phyloP scores from a whole-genome alignment of 1,140 invertebrate genomes.

The Conus betulinus region DNA sequence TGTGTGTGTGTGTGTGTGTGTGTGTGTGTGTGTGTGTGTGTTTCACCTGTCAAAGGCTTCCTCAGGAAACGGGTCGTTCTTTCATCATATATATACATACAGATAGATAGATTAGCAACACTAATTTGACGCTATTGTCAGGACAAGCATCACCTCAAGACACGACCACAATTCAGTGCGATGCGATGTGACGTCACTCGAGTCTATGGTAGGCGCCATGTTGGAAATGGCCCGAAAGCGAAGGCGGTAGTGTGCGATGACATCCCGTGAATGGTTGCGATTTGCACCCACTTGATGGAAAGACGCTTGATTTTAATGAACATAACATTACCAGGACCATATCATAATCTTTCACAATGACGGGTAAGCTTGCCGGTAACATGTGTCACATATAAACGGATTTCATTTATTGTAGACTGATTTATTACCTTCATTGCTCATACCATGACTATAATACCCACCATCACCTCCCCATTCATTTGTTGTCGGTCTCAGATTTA shows the following conservation, averaged over 20 bases:
- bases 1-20: too few relatives aligned
- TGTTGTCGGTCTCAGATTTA: too few relatives aligned
- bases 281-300: conserved; percentile 40
- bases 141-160: neutral
- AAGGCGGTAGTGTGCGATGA: conserved; percentile 43
- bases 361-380: conserved; percentile 52
- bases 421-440: too few relatives aligned
- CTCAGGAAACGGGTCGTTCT: too few relatives aligned
- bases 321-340: neutral
- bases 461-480: too few relatives aligned
- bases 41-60: too few relatives aligned
- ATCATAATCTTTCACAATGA: conserved; percentile 43
- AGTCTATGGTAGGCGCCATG: conserved; percentile 40
- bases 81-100: too few relatives aligned
- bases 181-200: conserved; percentile 43
- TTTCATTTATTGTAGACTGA: too few relatives aligned
- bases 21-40: too few relatives aligned
- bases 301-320: conserved; percentile 30
- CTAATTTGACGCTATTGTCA: too few relatives aligned
- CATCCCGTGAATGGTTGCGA: conserved; percentile 45
- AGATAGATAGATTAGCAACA: too few relatives aligned
- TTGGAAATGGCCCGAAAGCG: conserved; percentile 37
- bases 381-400: neutral
- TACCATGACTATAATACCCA: too few relatives aligned
- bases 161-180: conserved; percentile 43